These are phyloP conservation scores for Phrynocephalus guinanensis DNA, from an alignment of 2,797 vertebrate genomes.

Conservation along the genomic window DNA sequence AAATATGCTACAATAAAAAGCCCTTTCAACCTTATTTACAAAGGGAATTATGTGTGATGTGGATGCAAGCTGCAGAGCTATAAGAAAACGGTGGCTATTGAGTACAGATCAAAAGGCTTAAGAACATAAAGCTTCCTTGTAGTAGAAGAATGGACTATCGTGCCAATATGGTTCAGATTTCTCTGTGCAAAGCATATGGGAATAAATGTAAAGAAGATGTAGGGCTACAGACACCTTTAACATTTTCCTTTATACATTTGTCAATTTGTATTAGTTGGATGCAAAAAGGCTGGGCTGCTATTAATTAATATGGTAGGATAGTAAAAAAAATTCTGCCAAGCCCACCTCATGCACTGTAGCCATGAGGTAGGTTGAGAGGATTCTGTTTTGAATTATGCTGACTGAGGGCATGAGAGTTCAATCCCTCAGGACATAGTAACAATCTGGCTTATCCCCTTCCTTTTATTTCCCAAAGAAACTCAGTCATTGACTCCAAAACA, in stretches of 20 bases:
- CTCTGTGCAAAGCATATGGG: conserved; percentile 16
- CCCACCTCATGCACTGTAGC: background rate
- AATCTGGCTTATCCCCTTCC: background rate
- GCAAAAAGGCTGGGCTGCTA: background rate
- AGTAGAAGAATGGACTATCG: conserved; percentile 32
- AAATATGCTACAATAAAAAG: conserved; percentile 19
- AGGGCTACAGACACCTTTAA: conserved; percentile 34
- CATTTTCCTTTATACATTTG: background rate
- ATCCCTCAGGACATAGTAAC: background rate
- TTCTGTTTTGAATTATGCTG: background rate
- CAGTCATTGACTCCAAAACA: background rate
- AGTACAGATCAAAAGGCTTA: conserved; percentile 10
- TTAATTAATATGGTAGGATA: background rate
- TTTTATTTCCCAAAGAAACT: background rate
- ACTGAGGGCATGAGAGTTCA: too few species aligned
- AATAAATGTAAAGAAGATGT: conserved; percentile 22
- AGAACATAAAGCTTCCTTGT: background rate
- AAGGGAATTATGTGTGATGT: background rate
- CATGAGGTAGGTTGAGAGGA: too few species aligned
- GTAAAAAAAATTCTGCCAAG: too few species aligned
- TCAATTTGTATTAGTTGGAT: background rate
- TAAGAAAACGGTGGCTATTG: conserved; percentile 18
- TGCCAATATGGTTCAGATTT: conserved; percentile 35
- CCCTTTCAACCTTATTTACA: conserved; percentile 11
- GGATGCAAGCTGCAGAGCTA: background rate